phyloP scores from a whole-genome alignment of 2,113 vertebrate species.

The Pseudorasbora parva region DNA sequence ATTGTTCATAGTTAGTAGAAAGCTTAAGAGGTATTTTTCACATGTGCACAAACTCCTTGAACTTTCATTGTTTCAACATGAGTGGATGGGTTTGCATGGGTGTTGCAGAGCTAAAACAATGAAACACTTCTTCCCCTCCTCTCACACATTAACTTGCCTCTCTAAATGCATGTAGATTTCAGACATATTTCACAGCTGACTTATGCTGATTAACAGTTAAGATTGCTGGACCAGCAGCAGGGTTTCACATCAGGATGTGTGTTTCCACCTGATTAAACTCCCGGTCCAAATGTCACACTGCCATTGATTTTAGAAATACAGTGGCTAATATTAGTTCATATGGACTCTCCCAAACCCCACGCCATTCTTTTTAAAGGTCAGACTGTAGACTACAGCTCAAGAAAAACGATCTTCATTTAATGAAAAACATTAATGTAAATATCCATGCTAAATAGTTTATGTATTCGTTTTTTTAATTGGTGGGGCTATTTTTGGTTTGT shows the following conservation, averaged over 20 bases:
- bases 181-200: conserved; percentile 54
- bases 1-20: background rate
- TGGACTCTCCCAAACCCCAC: background rate
- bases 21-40: background rate
- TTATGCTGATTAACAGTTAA: conserved; percentile 50
- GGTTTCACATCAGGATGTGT: conserved; percentile 62
- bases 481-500: background rate
- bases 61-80: conserved; percentile 9
- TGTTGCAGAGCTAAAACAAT: conserved; percentile 59
- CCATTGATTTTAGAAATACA: conserved; percentile 42
- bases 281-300: conserved; percentile 48
- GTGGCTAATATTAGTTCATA: conserved; percentile 43
- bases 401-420: background rate
- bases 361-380: conserved; percentile 23
- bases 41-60: conserved; percentile 8
- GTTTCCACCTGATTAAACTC: conserved; percentile 58
- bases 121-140: conserved; percentile 43
- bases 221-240: conserved; percentile 33
- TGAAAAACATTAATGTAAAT: background rate
- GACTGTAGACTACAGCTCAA: background rate
- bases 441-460: background rate
- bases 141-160: conserved; percentile 3
- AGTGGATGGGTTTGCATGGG: conserved; percentile 13
- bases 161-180: conserved; percentile 44
- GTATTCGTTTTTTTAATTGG: too few species aligned